Conservation (phyloP, 2,797 vertebrate genomes). For the Myioborus miniatus region DNA sequence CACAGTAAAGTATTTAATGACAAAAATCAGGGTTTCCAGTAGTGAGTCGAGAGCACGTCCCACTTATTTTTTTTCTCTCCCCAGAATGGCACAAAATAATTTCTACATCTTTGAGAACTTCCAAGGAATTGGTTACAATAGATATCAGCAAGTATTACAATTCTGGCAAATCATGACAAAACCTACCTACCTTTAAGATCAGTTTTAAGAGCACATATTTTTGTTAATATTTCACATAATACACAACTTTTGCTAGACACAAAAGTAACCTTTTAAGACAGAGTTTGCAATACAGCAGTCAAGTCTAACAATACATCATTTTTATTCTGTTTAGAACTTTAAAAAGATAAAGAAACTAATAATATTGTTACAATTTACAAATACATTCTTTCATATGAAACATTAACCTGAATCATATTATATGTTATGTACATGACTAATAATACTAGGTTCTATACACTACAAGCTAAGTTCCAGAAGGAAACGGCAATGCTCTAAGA, state of each 20-base stretch:
- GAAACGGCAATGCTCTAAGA: conserved; percentile 54
- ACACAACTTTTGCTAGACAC: conserved; percentile 73
- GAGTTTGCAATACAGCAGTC: conserved; percentile 64
- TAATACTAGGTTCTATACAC: conserved; percentile 57
- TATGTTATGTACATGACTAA: conserved; percentile 68
- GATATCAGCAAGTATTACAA: conserved; percentile 54
- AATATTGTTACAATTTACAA: conserved; percentile 77
- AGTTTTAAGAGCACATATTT: conserved; percentile 53
- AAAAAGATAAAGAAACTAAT: conserved; percentile 74
- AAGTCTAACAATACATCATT: conserved; percentile 72
- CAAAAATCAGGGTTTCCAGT: conserved; percentile 63
- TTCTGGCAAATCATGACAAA: conserved; percentile 64
- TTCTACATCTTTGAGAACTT: conserved; percentile 67
- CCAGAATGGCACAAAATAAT: conserved; percentile 62
- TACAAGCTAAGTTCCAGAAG: conserved; percentile 67
- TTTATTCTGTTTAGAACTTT: conserved; percentile 72
- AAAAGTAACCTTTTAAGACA: conserved; percentile 71
- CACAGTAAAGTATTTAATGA: conserved; percentile 79
- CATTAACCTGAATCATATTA: conserved; percentile 73
- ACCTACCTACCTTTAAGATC: conserved; percentile 60
- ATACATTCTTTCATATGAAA: conserved; percentile 81
- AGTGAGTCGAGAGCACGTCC: conserved; percentile 55
- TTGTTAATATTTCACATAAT: conserved; percentile 72
- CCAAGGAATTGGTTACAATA: conserved; percentile 62
- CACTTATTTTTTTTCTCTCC: not conserved